Evolutionary conservation across 2,888 invertebrate genomes (phyloP).

Genomic region (Crocallis elinguaria): DNA sequence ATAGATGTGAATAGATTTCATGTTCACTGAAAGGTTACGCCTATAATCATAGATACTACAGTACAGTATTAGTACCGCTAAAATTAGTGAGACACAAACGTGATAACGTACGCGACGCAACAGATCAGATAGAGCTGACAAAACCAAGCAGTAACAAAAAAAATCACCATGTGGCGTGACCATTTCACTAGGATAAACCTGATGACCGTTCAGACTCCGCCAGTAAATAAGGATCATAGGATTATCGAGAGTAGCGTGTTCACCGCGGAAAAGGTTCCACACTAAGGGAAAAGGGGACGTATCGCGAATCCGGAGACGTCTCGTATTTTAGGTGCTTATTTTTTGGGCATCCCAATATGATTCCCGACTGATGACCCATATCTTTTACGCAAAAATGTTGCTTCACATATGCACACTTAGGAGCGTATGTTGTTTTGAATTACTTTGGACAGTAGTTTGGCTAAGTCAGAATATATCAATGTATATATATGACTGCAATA

Average conservation of each 20-base stretch:
- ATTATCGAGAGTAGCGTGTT: slow-evolving; percentile 70
- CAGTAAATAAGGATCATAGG: slow-evolving; percentile 77
- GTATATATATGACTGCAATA: no score
- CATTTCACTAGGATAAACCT: slow-evolving; percentile 47
- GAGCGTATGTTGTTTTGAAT: no score
- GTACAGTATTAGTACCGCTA: background rate
- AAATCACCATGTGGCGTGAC: slow-evolving; percentile 44
- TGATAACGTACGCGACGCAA: background rate
- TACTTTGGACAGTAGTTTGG: no score
- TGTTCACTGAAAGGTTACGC: no score
- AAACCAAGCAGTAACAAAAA: slow-evolving; percentile 14
- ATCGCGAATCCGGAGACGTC: slow-evolving; percentile 10
- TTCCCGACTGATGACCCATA: no score
- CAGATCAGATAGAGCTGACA: background rate
- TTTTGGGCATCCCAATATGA: no score
- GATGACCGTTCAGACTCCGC: slow-evolving; percentile 51
- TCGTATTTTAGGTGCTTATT: slow-evolving; percentile 8
- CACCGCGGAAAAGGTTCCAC: slow-evolving; percentile 61
- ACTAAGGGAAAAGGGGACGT: slow-evolving; percentile 28
- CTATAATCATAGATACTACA: background rate
- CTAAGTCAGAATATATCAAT: no score
- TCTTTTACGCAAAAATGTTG: no score
- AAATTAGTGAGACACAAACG: background rate
- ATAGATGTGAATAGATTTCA: no score
- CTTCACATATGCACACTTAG: no score